Evolutionary conservation across 2,888 invertebrate genomes (phyloP).

Genomic region (Balanococcus diminutus): DNA sequence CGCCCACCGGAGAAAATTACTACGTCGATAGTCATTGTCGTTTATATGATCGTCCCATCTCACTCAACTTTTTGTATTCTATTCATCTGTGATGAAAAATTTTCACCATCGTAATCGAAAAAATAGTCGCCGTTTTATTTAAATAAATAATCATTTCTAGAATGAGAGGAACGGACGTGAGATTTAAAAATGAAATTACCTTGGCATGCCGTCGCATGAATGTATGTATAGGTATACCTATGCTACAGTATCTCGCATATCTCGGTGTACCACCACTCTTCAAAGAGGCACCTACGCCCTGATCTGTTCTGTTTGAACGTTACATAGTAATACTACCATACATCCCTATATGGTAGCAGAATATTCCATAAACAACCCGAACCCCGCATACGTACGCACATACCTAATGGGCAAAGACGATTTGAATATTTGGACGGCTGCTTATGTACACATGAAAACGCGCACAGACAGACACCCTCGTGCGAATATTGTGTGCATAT

Average conservation of each 20-base stretch:
- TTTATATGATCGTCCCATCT: background rate
- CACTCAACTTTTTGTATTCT: background rate
- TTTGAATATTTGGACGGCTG: constrained; percentile 11
- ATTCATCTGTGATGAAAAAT: background rate
- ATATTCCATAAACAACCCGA: background rate
- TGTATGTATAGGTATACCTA: background rate
- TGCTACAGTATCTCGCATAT: background rate
- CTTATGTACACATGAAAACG: background rate
- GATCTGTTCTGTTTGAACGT: background rate
- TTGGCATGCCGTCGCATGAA: background rate
- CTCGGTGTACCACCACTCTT: background rate
- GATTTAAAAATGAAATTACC: background rate
- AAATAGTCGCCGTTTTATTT: background rate
- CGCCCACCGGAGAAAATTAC: background rate
- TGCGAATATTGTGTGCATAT: background rate
- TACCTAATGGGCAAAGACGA: background rate
- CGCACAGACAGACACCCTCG: background rate
- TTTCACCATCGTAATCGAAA: background rate
- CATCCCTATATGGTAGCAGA: background rate
- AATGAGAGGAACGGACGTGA: background rate
- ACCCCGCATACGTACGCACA: background rate
- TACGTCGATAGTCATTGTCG: background rate
- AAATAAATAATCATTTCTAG: constrained; percentile 1
- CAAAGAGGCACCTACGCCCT: background rate
- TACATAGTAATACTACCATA: background rate